Base-by-base conservation (phyloP, 2,888 invertebrate species). In the Xiphydria camelus region DNA sequence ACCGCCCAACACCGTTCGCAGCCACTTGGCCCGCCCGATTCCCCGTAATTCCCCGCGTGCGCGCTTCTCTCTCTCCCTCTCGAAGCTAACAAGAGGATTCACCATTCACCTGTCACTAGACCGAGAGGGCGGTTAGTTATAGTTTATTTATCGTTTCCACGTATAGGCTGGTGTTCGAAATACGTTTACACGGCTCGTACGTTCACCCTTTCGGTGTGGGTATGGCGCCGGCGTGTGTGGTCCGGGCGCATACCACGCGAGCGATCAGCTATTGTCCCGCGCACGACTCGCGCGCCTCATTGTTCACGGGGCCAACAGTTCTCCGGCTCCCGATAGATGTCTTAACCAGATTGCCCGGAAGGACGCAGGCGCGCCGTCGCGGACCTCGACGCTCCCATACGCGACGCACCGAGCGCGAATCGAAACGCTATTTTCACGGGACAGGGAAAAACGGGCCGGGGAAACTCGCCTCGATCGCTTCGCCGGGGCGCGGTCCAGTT, bases 61-160 rank as follows among this genome's bases (percentile, higher is more conserved):
- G n/a, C n/a, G n/a, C n/a, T n/a, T n/a, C n/a, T n/a, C n/a, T 15
- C 29, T 29, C 29, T 29, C 29, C 15, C 15, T 29, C 29, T 12
- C 54, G 59, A 57, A 58, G 57, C 66, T 71, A 72, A 72, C 71
- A 72, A 72, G 71, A 70, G 66, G 65, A 71, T 68, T 66, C 70
- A 68, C 71, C 68, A 72, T 72, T 72, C 70, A 72, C 71, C 72
- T 72, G 72, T 72, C 72, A 69, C 67, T 62, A 62, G 61, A 53
- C 58, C 62, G 60, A 60, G 66, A 72, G 68, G 68, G 68, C 68
- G 70, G 70, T 70, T 72, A 71, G 72, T 73, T 73, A 72, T 71
- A 70, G 70, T 71, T 72, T 72, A 71, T 73, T 72, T 72, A 73
- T 73, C 70, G 72, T 68, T 72, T 72, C 68, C 68, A 69, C 67